Percentiles rank a stretch among this genome's conserved stretches.
Evolutionary conservation across 2,797 vertebrate species (phyloP).

Genomic region (Ispidina lecontei): DNA sequence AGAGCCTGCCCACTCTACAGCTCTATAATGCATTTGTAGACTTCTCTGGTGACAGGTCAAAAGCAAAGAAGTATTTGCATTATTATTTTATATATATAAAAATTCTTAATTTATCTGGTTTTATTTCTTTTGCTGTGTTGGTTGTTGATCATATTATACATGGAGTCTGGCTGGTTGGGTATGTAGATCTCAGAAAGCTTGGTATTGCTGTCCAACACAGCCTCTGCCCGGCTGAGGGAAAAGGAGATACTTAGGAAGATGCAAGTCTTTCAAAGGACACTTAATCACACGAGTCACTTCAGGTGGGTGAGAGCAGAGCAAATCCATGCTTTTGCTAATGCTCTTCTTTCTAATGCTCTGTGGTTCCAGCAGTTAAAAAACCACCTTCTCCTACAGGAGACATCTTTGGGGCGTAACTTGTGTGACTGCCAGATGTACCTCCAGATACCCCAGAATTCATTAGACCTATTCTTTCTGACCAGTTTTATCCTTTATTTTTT

Average conservation of each 20-base stretch:
- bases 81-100: neutral
- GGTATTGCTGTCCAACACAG: neutral
- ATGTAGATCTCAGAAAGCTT: neutral
- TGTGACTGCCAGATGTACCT: slow-evolving; percentile 44
- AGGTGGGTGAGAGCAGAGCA: slow-evolving; percentile 18
- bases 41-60: slow-evolving; percentile 8
- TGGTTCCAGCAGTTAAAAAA: neutral
- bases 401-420: neutral
- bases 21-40: neutral
- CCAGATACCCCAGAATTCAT: slow-evolving; percentile 47
- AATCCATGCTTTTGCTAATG: slow-evolving; percentile 10
- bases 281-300: slow-evolving; percentile 54
- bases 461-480: slow-evolving; percentile 70
- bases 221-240: slow-evolving; percentile 17
- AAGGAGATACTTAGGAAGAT: slow-evolving; percentile 34
- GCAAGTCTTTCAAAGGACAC: slow-evolving; percentile 66
- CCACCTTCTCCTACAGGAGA: neutral
- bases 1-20: neutral
- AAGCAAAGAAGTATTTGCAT: neutral
- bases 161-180: neutral
- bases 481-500: slow-evolving; percentile 43
- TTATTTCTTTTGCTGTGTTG: slow-evolving; percentile 1
- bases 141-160: neutral
- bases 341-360: slow-evolving; percentile 6
- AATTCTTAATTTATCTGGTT: neutral